Percentiles rank a stretch among this genome's conserved stretches.
Conservation (phyloP, 2,113 vertebrate genomes). For the Peromyscus californicus region DNA sequence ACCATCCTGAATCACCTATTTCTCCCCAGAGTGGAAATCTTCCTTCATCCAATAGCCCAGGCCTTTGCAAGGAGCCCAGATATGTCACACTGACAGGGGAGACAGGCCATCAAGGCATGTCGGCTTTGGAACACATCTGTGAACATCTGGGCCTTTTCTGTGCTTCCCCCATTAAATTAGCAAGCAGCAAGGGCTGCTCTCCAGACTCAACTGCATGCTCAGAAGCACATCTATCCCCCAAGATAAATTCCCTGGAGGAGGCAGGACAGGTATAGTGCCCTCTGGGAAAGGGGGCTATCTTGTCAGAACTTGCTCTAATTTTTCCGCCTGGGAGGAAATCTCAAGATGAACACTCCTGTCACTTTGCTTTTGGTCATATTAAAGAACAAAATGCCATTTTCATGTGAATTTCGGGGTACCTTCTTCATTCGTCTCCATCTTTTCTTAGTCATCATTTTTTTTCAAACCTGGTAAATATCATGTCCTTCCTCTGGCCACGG, state of each 20-base stretch:
- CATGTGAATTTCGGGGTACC: neutral
- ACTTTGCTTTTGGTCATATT: conserved; percentile 38
- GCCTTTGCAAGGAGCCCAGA: neutral
- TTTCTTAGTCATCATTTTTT: conserved; percentile 24
- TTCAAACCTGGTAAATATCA: neutral
- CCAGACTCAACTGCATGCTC: neutral
- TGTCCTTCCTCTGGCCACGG: conserved; percentile 59
- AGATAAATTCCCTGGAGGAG: conserved; percentile 68
- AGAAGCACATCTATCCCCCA: conserved; percentile 61
- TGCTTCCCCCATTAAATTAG: conserved; percentile 24
- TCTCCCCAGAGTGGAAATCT: neutral
- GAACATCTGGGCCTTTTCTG: neutral
- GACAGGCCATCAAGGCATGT: accelerated
- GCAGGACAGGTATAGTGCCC: conserved; percentile 51
- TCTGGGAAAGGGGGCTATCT: conserved; percentile 70
- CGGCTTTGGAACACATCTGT: neutral
- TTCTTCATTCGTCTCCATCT: neutral
- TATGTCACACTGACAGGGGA: neutral
- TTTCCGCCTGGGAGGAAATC: conserved; percentile 53
- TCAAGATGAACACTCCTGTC: conserved; percentile 48
- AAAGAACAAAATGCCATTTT: conserved; percentile 7
- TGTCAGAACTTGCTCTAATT: conserved; percentile 82
- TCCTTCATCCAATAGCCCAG: neutral
- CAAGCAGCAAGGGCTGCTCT: neutral
- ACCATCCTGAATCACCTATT: neutral